Evolutionary conservation across 1,140 invertebrate species (phyloP).

Genomic region (Galleria mellonella): DNA sequence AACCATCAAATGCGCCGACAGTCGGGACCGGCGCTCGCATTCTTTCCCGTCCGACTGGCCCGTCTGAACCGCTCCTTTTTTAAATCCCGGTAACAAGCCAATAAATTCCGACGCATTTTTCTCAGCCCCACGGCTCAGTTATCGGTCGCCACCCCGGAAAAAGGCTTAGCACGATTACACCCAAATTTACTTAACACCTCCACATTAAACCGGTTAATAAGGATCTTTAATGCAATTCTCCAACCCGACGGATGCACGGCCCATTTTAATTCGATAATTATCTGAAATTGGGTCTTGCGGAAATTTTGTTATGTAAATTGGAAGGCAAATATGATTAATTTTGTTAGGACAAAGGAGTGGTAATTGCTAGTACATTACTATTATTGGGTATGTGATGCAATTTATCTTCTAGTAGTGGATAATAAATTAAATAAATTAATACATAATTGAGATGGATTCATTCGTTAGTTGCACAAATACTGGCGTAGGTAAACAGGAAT

Average conservation of each 20-base stretch:
- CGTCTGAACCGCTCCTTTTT: conserved; percentile 56
- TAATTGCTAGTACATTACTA: conserved; percentile 31
- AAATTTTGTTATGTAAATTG: conserved; percentile 62
- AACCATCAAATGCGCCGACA: conserved; percentile 48
- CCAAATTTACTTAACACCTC: conserved; percentile 72
- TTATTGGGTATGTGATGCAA: conserved; percentile 23
- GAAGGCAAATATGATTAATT: conserved; percentile 56
- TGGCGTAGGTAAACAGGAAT: conserved; percentile 39
- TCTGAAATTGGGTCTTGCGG: neutral
- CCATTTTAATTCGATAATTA: conserved; percentile 59
- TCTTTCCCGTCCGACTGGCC: conserved; percentile 35
- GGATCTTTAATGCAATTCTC: conserved; percentile 60
- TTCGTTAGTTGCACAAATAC: conserved; percentile 53
- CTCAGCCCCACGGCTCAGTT: conserved; percentile 9
- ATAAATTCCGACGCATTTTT: conserved; percentile 68
- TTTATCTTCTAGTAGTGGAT: neutral
- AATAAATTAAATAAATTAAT: neutral
- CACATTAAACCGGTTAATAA: conserved; percentile 65
- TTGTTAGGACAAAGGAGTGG: conserved; percentile 33
- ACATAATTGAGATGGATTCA: conserved; percentile 45
- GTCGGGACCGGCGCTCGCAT: conserved; percentile 24
- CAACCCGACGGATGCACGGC: conserved; percentile 28
- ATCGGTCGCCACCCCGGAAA: conserved; percentile 27
- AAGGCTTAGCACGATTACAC: conserved; percentile 68
- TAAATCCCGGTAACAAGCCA: conserved; percentile 70